A percentile compares a stretch with the other conserved stretches of the same genome.
Evolutionary conservation across 1,140 invertebrate genomes (phyloP).

Genomic region (Triops longicaudatus): DNA sequence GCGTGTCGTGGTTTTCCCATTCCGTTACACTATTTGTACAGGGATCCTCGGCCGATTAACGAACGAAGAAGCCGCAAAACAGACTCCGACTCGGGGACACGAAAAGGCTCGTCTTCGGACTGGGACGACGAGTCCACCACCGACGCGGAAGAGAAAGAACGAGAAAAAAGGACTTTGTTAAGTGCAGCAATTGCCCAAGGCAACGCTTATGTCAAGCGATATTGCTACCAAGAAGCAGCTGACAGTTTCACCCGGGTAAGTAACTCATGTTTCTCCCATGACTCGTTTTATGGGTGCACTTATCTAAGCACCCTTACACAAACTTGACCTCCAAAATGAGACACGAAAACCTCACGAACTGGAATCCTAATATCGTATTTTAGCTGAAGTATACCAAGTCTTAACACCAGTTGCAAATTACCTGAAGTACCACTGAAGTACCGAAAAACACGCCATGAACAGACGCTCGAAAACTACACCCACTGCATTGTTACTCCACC

Average conservation of each 20-base stretch:
- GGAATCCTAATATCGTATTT: too few relatives aligned
- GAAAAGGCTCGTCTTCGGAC: constrained; percentile 15
- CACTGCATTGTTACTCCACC: not conserved
- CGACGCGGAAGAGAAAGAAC: constrained; percentile 18
- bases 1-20: constrained; percentile 23
- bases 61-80: not conserved
- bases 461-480: not conserved
- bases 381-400: not conserved
- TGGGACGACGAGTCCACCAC: constrained; percentile 4
- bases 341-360: too few relatives aligned
- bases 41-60: constrained; percentile 23
- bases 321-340: too few relatives aligned
- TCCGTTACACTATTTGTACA: constrained; percentile 23
- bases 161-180: constrained; percentile 25
- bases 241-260: constrained; percentile 21
- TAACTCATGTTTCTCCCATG: not conserved
- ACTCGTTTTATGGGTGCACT: not conserved
- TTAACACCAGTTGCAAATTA: not conserved
- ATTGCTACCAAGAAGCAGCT: constrained; percentile 17
- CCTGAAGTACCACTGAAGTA: not conserved
- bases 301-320: too few relatives aligned
- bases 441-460: not conserved
- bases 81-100: not conserved
- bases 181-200: constrained; percentile 24
- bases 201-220: constrained; percentile 19